These are phyloP conservation scores for Trachelus stipa DNA, from an alignment of 2,888 invertebrate species.

Conservation along the genomic window DNA sequence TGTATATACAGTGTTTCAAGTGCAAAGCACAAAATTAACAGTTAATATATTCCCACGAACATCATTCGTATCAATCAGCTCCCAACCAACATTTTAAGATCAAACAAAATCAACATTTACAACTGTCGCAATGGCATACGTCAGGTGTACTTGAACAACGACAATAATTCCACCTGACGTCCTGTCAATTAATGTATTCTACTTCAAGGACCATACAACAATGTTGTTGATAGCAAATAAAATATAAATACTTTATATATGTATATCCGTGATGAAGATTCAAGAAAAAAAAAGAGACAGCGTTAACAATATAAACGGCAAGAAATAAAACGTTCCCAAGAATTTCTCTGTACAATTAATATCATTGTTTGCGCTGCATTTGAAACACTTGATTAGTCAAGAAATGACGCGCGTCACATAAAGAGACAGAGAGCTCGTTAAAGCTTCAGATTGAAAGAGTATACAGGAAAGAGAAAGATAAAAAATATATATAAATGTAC, in stretches of 20 bases:
- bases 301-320: conserved; percentile 17
- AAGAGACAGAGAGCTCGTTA: background rate
- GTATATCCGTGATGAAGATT: conserved; percentile 18
- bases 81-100: background rate
- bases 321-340: background rate
- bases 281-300: conserved; percentile 20
- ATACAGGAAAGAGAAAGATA: background rate
- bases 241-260: background rate
- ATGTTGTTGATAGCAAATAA: background rate
- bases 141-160: background rate
- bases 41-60: too few relatives aligned
- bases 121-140: too few relatives aligned
- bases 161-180: background rate
- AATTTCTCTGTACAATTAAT: background rate
- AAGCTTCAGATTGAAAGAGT: background rate
- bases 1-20: background rate
- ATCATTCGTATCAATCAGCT: too few relatives aligned
- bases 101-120: background rate
- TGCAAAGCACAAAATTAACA: background rate
- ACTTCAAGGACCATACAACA: background rate
- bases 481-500: background rate
- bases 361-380: background rate
- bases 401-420: background rate
- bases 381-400: background rate
- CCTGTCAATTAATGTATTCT: background rate